Evolutionary conservation across 2,113 vertebrate genomes (phyloP).

Genomic region (Pan paniscus): DNA sequence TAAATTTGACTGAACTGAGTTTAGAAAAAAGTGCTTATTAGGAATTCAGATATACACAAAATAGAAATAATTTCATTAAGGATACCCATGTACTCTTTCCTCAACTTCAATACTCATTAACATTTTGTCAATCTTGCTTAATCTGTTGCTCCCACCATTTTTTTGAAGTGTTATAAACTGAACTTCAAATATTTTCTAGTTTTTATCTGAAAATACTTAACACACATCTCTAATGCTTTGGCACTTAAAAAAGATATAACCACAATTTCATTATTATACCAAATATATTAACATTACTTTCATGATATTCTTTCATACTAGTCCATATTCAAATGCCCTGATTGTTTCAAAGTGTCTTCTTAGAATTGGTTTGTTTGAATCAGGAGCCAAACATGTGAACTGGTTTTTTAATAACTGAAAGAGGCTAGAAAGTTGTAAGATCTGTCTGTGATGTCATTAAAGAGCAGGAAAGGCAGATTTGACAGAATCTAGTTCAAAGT

Average conservation of each 20-base stretch:
- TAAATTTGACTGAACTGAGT: neutral
- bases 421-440: conserved; percentile 38
- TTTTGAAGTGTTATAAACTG: conserved; percentile 15
- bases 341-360: conserved; percentile 46
- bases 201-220: conserved; percentile 11
- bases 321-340: conserved; percentile 20
- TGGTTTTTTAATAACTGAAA: conserved; percentile 60
- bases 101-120: neutral
- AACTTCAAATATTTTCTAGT: neutral
- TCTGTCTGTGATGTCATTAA: conserved; percentile 55
- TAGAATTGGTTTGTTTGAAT: conserved; percentile 34
- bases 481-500: conserved; percentile 73
- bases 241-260: neutral
- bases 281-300: conserved; percentile 31
- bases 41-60: conserved; percentile 16
- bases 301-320: neutral
- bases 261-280: conserved; percentile 25
- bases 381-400: conserved; percentile 40
- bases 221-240: neutral
- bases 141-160: neutral
- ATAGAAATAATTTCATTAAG: neutral
- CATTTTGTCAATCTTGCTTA: neutral
- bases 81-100: neutral
- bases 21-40: neutral
- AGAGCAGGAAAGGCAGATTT: conserved; percentile 66